These are phyloP conservation scores for Chrysolina americana DNA, from an alignment of 2,888 invertebrate species.

Conservation along the genomic window DNA sequence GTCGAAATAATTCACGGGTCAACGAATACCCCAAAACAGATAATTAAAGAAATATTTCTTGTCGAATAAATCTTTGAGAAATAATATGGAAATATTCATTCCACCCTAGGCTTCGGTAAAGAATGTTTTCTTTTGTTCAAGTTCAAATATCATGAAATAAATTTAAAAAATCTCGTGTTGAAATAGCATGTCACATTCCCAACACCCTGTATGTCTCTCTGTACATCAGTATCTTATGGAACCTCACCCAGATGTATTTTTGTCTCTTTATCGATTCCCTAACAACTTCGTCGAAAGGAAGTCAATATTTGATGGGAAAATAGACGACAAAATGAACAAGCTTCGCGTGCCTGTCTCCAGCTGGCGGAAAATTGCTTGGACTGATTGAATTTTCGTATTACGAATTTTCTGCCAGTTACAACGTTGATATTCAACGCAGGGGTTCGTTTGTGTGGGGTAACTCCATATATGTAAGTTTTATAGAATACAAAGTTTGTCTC, in stretches of 20 bases:
- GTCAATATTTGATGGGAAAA: conserved; percentile 39
- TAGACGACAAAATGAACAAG: conserved; percentile 32
- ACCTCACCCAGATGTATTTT: conserved; percentile 20
- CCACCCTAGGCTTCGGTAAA: no score
- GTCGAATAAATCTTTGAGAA: no score
- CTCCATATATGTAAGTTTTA: neutral
- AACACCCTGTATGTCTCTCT: neutral
- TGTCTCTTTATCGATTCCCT: conserved; percentile 34
- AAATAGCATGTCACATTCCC: no score
- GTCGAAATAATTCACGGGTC: no score
- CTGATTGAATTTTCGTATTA: conserved; percentile 2
- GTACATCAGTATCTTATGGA: neutral
- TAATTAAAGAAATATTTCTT: no score
- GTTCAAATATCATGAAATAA: no score
- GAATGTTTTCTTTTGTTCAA: no score
- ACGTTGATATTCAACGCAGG: neutral
- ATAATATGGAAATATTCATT: no score
- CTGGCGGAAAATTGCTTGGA: conserved; percentile 5
- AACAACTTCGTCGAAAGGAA: conserved; percentile 23
- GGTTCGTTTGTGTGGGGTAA: neutral
- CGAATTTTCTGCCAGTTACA: neutral
- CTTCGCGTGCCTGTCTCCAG: conserved; percentile 45
- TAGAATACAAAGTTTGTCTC: no score
- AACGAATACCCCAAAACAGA: no score
- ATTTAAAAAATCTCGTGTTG: no score